Base-by-base conservation (phyloP, 2,797 vertebrate species). In the Tauraco hartlaubi region DNA sequence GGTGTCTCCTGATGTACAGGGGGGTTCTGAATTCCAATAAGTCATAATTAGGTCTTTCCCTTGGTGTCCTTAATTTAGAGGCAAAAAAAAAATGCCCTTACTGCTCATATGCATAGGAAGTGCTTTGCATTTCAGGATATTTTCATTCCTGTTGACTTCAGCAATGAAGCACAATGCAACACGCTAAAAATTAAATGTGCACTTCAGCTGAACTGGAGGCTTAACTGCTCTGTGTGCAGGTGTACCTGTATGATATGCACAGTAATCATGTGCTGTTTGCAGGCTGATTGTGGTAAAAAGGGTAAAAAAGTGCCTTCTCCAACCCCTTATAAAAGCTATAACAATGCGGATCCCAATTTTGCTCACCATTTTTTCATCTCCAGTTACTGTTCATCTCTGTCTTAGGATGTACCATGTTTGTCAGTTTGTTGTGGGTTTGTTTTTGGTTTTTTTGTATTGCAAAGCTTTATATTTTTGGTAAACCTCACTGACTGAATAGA, bases 81-180 rank as follows among this genome's bases (percentile, higher is more conserved):
- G 62, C 37, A 43, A 3, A 76, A 69, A 76, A 69, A 51, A 52
- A 69, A 29, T 26, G 62, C 48, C 19, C 51, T 86, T 16, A 26
- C 51, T 59, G 62, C 63, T 90, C 2, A 0, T 11, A 7, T 73
- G 66, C 1, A 0, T 13, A 14, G 83, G 80, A 86, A 89, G 37
- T 10, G 17, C 13, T 97, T 58, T 76, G 25, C 31, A 19, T 67
- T 69, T 66, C 20, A 23, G 31, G 62, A 2, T 66, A 3, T 82
- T 86, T 91, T 51, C 18, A 11, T 48, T 93, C 23, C 81, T 37
- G 56, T 94, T 83, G 74, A 62, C 29, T 90, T 84, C 56, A 83
- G 86, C 80, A 29, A 4, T 4, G 64, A 68, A 59, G 41, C 2
- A 5, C 58, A 55, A 8, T 69, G 54, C 88, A 89, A 11, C 39